Evolutionary conservation across 2,113 vertebrate genomes (phyloP).

Genomic region (Spilogale gracilis): DNA sequence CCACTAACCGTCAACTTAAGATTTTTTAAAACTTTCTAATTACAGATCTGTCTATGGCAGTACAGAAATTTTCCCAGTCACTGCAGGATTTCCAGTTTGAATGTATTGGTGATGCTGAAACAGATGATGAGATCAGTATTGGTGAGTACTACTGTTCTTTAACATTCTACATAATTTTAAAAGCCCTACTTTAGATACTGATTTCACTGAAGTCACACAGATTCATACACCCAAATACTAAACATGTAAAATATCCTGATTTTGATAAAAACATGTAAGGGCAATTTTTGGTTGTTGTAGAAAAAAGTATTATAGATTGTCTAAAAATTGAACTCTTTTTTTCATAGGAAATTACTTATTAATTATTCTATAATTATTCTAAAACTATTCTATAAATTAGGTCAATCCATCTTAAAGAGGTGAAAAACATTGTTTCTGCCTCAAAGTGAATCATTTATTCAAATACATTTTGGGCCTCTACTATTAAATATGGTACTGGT

Average conservation of each 20-base stretch:
- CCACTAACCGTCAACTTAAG: neutral
- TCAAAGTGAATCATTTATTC: slow-evolving; percentile 30
- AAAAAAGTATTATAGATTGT: slow-evolving; percentile 1
- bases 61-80: slow-evolving; percentile 97
- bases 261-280: neutral
- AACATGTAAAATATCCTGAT: neutral
- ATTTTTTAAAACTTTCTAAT: slow-evolving; percentile 63
- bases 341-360: slow-evolving; percentile 22
- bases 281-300: neutral
- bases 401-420: neutral
- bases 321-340: slow-evolving; percentile 2
- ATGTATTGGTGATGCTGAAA: slow-evolving; percentile 97
- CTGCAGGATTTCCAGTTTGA: slow-evolving; percentile 98
- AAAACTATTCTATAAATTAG: neutral
- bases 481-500: neutral
- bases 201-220: slow-evolving; percentile 8
- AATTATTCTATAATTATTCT: neutral
- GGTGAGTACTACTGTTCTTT: slow-evolving; percentile 88
- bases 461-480: neutral
- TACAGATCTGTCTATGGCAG: slow-evolving; percentile 95
- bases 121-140: slow-evolving; percentile 97
- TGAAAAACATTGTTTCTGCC: neutral
- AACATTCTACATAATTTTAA: neutral
- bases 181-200: neutral
- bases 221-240: neutral